Percentiles rank a stretch among this genome's conserved stretches.
phyloP scores from a whole-genome alignment of 2,113 vertebrate species.

The Atractosteus spatula region DNA sequence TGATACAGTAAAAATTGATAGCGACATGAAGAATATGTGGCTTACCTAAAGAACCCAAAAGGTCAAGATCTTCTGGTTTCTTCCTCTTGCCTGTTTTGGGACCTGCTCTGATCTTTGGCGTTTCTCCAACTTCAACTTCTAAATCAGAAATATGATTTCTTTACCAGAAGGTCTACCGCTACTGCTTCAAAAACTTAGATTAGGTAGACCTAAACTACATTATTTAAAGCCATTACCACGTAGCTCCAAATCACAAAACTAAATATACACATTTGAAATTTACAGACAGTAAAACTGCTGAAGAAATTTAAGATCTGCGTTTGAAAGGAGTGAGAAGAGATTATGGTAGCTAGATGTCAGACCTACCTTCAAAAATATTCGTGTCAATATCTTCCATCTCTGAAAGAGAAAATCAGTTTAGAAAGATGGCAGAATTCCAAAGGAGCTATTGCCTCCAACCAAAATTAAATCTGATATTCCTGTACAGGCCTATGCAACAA shows the following conservation, averaged over 20 bases:
- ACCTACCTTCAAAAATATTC: conserved; percentile 35
- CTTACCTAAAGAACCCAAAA: conserved; percentile 57
- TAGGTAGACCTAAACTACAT: no score
- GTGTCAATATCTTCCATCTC: conserved; percentile 51
- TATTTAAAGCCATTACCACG: no score
- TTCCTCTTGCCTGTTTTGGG: conserved; percentile 68
- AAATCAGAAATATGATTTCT: conserved; percentile 18
- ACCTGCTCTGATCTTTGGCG: conserved; percentile 23
- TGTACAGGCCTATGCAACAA: no score
- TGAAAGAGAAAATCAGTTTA: conserved; percentile 22
- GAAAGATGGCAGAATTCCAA: not conserved
- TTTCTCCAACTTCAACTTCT: conserved; percentile 29
- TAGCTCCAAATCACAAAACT: no score
- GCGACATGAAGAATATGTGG: not conserved
- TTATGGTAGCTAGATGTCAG: not conserved
- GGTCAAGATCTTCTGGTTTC: conserved; percentile 50
- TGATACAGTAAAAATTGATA: not conserved
- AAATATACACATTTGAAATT: no score
- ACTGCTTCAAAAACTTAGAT: no score
- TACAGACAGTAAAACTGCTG: no score
- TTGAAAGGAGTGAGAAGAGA: no score
- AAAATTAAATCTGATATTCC: not conserved
- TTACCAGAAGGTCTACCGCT: not conserved
- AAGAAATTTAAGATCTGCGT: no score
- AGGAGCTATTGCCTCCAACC: not conserved